These are phyloP conservation scores for Lemur catta DNA, from an alignment of 2,797 vertebrate genomes.

Conservation along the genomic window DNA sequence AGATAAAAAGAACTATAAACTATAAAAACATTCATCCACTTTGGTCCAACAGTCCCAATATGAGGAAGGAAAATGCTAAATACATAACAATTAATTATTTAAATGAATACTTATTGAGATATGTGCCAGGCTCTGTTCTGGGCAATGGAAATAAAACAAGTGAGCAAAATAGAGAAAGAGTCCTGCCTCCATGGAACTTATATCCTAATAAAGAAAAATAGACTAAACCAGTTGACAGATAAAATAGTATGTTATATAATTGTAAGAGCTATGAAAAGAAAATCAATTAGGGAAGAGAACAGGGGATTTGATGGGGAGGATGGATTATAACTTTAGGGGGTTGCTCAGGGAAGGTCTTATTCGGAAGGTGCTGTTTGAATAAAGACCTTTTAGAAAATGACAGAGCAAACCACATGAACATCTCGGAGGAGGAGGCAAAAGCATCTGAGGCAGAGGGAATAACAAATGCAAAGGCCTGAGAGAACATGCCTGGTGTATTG, in stretches of 20 bases:
- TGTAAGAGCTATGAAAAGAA: not conserved
- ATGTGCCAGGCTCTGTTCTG: not conserved
- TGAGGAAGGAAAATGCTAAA: conserved; percentile 11
- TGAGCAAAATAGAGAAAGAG: not conserved
- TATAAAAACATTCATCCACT: not conserved
- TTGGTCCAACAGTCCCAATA: not conserved
- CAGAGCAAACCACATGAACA: not conserved
- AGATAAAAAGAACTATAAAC: not conserved
- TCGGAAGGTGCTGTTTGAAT: not conserved
- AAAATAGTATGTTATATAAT: not conserved
- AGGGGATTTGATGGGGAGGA: not conserved
- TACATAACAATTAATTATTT: not conserved
- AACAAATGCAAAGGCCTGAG: not conserved
- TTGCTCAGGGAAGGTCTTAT: not conserved
- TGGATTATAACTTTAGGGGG: not conserved
- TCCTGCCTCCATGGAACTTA: not conserved
- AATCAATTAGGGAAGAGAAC: not conserved
- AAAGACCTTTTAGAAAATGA: not conserved
- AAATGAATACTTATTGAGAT: not conserved
- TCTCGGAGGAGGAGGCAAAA: not conserved
- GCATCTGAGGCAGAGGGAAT: not conserved
- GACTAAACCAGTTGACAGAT: not conserved
- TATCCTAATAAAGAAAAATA: conserved; percentile 9
- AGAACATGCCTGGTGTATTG: not conserved
- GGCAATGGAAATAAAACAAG: not conserved